Percentiles rank a stretch among this genome's conserved stretches.
Evolutionary conservation across 2,113 vertebrate species (phyloP).

Genomic region (Proterorhinus semilunaris): DNA sequence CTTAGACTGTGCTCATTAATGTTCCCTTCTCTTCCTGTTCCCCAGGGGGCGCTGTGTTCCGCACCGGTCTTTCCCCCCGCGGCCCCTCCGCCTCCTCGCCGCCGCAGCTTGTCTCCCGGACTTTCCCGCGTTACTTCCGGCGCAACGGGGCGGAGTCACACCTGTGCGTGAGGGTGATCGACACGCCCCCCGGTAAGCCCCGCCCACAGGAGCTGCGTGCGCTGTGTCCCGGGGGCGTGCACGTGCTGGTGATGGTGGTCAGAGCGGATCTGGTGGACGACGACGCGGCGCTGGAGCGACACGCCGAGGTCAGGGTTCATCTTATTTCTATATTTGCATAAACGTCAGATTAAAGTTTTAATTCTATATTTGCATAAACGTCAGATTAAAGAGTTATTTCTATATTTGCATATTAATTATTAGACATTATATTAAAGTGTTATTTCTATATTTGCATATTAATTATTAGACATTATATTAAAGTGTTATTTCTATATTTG

Average conservation of each 20-base stretch:
- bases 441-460: no score
- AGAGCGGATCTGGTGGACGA: conserved; percentile 74
- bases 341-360: no score
- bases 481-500: no score
- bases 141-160: conserved; percentile 66
- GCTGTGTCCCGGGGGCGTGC: conserved; percentile 77
- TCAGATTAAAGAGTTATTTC: no score
- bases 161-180: conserved; percentile 74
- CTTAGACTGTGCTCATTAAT: not conserved
- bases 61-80: conserved; percentile 39
- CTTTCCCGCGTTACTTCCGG: conserved; percentile 56
- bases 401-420: no score
- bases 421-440: no score
- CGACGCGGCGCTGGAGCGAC: conserved; percentile 40
- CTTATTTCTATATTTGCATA: no score
- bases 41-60: conserved; percentile 75
- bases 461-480: no score
- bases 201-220: conserved; percentile 69
- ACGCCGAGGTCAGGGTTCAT: conserved; percentile 63
- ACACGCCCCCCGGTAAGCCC: conserved; percentile 74
- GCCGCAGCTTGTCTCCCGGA: conserved; percentile 60
- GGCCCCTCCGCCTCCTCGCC: conserved; percentile 63
- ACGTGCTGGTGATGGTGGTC: conserved; percentile 76
- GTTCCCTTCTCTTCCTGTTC: not conserved
- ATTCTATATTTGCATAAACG: no score